Evolutionary conservation across 2,113 vertebrate genomes (phyloP), one percentile per base, ranked within the genome.

Genomic region (Grus americana): DNA sequence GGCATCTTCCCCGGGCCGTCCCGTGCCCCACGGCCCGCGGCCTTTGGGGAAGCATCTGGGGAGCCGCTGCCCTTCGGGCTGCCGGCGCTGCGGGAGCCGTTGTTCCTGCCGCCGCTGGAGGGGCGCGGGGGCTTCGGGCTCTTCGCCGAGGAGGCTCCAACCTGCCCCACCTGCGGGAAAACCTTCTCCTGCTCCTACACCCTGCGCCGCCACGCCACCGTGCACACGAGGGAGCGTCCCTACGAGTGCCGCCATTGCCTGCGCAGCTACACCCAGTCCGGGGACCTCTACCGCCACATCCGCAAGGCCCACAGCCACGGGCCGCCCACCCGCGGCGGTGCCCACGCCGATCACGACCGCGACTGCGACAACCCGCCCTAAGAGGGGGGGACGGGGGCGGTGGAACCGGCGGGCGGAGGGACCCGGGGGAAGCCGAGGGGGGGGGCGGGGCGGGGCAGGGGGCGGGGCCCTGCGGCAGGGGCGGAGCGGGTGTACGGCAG

Each of bases 121-220:
- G 98, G 98, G 75, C 97, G 98, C 3, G 93, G 97, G 4, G 88
- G 63, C 74, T 98, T 98, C 42, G 98, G 98, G 34, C 97, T 98
- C 66, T 99, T 99, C 21, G 97, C 98, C 6, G 99, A 99, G 72
- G 99, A 99, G 6, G 98, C 99, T 13, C 99, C 99, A 32, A 99
- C 99, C 3, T 99, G 99, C 72, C 97, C 97, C 80, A 99, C 99
- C 6, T 99, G 99, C 17, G 99, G 99, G 32, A 99, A 99, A 96
- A 99, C 99, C 9, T 99, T 99, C 95, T 99, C 99, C 0, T 99
- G 99, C 81, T 98, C 99, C 9, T 99, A 99, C 95, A 99, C 99
- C 0, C 97, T 99, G 10, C 96, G 99, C 78, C 98, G 99, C 36
- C 99, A 99, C 3, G 99, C 99, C 79, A 99, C 99, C 1, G 99